phyloP scores from a whole-genome alignment of 1,140 invertebrate genomes.

The Gryllus bimaculatus region DNA sequence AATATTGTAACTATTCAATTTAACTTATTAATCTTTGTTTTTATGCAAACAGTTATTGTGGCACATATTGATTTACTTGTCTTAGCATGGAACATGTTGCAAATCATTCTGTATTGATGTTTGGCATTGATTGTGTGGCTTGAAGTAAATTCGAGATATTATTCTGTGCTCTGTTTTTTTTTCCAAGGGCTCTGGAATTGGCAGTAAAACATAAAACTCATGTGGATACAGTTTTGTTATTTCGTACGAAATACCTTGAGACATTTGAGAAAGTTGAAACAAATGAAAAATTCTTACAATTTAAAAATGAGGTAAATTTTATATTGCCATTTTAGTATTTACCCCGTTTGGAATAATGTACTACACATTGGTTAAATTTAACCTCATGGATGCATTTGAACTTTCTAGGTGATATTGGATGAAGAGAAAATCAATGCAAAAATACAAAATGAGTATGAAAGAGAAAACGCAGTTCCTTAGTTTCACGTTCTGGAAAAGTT shows the following conservation, averaged over 20 bases:
- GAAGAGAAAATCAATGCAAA: conserved; percentile 14
- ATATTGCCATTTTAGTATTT: neutral
- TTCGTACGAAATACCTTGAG: conserved; percentile 63
- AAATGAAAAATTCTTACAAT: conserved; percentile 58
- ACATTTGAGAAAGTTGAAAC: conserved; percentile 66
- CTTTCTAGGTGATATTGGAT: conserved; percentile 14
- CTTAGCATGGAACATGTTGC: no score
- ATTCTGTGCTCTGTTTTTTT: neutral
- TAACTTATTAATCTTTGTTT: no score
- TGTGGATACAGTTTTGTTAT: conserved; percentile 66
- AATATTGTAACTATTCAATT: no score
- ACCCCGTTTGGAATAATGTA: neutral
- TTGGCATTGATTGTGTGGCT: no score
- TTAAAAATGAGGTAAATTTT: conserved; percentile 43
- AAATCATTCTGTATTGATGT: no score
- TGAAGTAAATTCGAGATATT: no score
- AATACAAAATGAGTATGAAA: conserved; percentile 14
- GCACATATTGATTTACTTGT: no score
- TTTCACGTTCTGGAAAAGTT: no score
- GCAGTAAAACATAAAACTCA: conserved; percentile 70
- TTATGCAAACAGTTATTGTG: no score
- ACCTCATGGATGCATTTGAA: neutral
- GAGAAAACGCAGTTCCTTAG: neutral
- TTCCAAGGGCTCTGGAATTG: conserved; percentile 62
- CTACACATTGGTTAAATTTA: neutral